Conservation (phyloP, 2,797 vertebrate species). For the Myripristis murdjan region DNA sequence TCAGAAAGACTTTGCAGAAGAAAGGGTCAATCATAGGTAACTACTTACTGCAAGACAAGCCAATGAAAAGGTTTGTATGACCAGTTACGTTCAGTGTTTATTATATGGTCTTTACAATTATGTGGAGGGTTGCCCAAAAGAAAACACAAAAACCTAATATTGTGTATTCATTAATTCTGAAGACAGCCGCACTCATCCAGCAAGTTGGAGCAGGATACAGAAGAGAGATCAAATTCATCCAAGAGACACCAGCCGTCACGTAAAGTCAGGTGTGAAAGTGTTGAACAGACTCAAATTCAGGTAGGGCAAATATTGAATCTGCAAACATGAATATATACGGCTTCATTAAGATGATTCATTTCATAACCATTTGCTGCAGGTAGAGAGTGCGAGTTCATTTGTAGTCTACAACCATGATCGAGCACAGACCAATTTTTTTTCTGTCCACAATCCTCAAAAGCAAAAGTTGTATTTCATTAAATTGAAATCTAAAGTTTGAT, state of each 20-base stretch:
- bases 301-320: conserved; percentile 60
- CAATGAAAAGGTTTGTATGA: conserved; percentile 83
- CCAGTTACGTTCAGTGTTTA: not conserved
- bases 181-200: conserved; percentile 80
- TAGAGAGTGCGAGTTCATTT: conserved; percentile 17
- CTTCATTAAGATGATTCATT: not conserved
- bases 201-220: conserved; percentile 64
- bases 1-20: conserved; percentile 84
- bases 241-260: conserved; percentile 74
- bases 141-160: conserved; percentile 46
- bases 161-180: conserved; percentile 67
- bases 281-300: conserved; percentile 62
- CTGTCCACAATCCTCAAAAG: not conserved
- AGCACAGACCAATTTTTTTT: too few relatives aligned
- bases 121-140: not conserved
- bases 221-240: conserved; percentile 71
- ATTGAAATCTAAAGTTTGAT: conserved; percentile 32
- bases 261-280: conserved; percentile 58
- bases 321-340: conserved; percentile 7
- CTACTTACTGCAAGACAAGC: conserved; percentile 84
- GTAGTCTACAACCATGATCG: conserved; percentile 19
- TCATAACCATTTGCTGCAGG: not conserved
- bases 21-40: conserved; percentile 88
- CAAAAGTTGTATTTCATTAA: not conserved
- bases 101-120: not conserved